phyloP scores from a whole-genome alignment of 2,888 invertebrate genomes.

The Drosophila conformis region DNA sequence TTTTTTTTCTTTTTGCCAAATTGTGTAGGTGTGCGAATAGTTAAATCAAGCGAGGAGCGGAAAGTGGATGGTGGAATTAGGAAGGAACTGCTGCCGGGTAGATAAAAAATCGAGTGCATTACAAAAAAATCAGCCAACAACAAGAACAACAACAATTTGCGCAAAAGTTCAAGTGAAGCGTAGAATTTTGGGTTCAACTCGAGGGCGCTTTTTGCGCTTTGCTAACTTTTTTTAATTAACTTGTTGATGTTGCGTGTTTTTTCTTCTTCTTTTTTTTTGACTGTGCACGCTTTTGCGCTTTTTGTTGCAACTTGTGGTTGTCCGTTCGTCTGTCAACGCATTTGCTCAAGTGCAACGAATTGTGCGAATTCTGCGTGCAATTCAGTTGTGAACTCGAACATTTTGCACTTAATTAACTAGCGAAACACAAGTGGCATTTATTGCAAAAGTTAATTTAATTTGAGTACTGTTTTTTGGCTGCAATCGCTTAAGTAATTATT shows the following conservation, averaged over 20 bases:
- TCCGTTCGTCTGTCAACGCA: slow-evolving; percentile 59
- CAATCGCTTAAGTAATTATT: neutral
- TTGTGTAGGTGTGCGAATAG: slow-evolving; percentile 48
- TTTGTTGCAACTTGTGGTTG: slow-evolving; percentile 37
- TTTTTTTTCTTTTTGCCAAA: slow-evolving; percentile 8
- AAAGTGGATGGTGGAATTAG: too few relatives aligned
- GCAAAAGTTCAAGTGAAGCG: slow-evolving; percentile 76
- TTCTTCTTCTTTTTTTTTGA: slow-evolving; percentile 18
- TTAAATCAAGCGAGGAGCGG: slow-evolving; percentile 45
- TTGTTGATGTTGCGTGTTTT: slow-evolving; percentile 69
- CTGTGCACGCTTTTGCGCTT: slow-evolving; percentile 31
- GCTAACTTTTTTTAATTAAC: slow-evolving; percentile 75
- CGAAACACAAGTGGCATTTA: slow-evolving; percentile 31
- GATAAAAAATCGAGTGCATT: slow-evolving; percentile 21
- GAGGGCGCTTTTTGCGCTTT: slow-evolving; percentile 43
- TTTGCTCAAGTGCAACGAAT: slow-evolving; percentile 53
- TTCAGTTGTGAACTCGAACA: slow-evolving; percentile 62
- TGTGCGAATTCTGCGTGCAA: slow-evolving; percentile 44
- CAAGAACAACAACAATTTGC: slow-evolving; percentile 23
- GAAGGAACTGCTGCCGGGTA: slow-evolving; percentile 10
- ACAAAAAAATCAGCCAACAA: neutral
- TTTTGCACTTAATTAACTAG: slow-evolving; percentile 59
- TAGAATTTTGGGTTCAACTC: slow-evolving; percentile 68
- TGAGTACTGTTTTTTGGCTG: neutral
- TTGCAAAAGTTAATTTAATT: slow-evolving; percentile 33